Evolutionary conservation across 2,113 vertebrate genomes (phyloP), one percentile per base, ranked within the genome.

Genomic region (Hemicordylus capensis): DNA sequence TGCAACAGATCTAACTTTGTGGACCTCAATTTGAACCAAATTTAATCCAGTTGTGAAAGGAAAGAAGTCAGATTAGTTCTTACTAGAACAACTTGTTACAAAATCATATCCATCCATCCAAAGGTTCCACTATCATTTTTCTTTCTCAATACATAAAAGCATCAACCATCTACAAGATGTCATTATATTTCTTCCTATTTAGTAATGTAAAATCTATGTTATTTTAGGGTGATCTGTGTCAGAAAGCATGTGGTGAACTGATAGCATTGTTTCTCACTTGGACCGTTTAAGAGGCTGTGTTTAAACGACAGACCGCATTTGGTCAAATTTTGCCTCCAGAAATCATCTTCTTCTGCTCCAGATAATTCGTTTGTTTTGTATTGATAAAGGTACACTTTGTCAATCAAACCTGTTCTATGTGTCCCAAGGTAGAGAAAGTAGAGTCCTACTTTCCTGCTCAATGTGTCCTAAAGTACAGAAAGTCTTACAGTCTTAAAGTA

Each of bases 261-360:
- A n/a, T n/a, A n/a, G n/a, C 37, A 31, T 11, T 56, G 31, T 12
- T 3, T 10, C 3, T 46, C 20, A 8, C 58, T 9, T 24, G 74
- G 24, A 14, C 0, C 26, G 76, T 81, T 81, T 56, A 72, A 56
- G 4, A 0, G 34, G 39, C 28, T 74, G n/a, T 17, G 22, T 73
- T 74, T 59, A 58, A 39, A 5, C 4, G 61, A 59, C 66, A 72
- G 76, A 28, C 12, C 58, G 61, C 1, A 76, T 66, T 78, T 89
- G 14, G n/a, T 82, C 14, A 34, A n/a, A 34, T 42, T 88, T 12
- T 4, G n/a, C n/a, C 42, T 69, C n/a, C 28, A 17, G 48, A 64
- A 51, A 0, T 3, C 7, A 58, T 31, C 0, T 0, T 14, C 10
- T 84, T 20, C 66, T 76, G 26, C 22, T 26, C 63, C 22, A 31